Base-by-base conservation (phyloP, 2,888 invertebrate genomes). In the Smittia sp. region DNA sequence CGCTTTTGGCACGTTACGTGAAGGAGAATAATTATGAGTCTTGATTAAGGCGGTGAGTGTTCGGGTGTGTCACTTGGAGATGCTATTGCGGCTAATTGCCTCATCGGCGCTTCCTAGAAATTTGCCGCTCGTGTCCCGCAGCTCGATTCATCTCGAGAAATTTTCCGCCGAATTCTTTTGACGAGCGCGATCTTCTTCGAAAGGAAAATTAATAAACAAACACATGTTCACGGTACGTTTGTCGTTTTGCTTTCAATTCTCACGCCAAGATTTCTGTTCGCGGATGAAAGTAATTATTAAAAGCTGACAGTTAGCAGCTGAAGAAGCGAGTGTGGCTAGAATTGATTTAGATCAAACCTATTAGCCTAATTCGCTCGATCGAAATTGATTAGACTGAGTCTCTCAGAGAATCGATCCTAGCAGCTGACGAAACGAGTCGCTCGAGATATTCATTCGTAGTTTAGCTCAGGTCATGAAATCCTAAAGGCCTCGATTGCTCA, bases 141-240 rank as follows among this genome's bases (percentile, higher is more conserved):
- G 2, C n/a, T 58, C n/a, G n/a, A n/a, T n/a, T 58, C 58, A 13
- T 22, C 22, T 46, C 4, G 11, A n/a, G 11, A 58, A 58, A 58
- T 22, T 58, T 58, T 58, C 58, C 22, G 18, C 58, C 58, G 58
- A 58, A 58, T 18, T 58, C 58, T 1, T 58, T 18, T 58, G 18
- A 58, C 18, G 13, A 7, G 18, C 2, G 13, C 3, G 58, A 22
- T 18, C 22, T 58, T 22, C 22, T 58, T 18, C 22, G 58, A 58
- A 58, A 46, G 9, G 32, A 32, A 32, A 32, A 32, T 6, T 39
- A 7, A 13, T 39, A 39, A 39, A 39, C 39, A 39, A 39, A 13
- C 39, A 39, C 39, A 39, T 39, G 39, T 7, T 7, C 39, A n/a
- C n/a, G n/a, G n/a, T n/a, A n/a, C n/a, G n/a, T n/a, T n/a, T n/a